A percentile compares a stretch with the other conserved stretches of the same genome.
Evolutionary conservation across 2,888 invertebrate species (phyloP).

Genomic region (Chymomyza amoena): DNA sequence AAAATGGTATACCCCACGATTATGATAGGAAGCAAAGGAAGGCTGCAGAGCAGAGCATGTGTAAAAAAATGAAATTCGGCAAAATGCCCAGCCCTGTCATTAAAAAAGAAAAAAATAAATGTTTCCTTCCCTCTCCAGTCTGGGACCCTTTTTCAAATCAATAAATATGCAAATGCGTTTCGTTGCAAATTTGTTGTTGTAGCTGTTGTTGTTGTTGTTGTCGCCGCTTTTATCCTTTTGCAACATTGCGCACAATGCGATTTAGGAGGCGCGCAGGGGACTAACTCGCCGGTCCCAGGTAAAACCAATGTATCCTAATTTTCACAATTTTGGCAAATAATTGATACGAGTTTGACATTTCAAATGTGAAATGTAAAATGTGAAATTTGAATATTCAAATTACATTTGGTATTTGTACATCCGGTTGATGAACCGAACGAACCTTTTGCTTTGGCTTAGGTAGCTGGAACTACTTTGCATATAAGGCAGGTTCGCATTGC

Average conservation of each 20-base stretch:
- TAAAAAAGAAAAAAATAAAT: slow-evolving; percentile 35
- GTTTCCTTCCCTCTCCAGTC: neutral
- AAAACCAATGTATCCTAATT: slow-evolving; percentile 36
- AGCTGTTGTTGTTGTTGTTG: slow-evolving; percentile 21
- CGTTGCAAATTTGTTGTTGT: slow-evolving; percentile 21
- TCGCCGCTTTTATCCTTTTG: slow-evolving; percentile 58
- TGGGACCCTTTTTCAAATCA: slow-evolving; percentile 46
- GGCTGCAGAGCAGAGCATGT: slow-evolving; percentile 28
- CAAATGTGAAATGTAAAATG: slow-evolving; percentile 22
- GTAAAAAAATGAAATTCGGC: slow-evolving; percentile 10
- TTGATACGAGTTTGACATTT: slow-evolving; percentile 56
- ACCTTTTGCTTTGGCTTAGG: neutral
- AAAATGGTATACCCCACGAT: slow-evolving; percentile 29
- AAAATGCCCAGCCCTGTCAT: slow-evolving; percentile 55
- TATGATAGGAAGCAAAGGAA: slow-evolving; percentile 49
- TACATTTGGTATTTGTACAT: slow-evolving; percentile 31
- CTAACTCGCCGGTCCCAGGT: neutral
- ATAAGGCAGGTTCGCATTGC: slow-evolving; percentile 11
- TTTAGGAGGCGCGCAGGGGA: slow-evolving; percentile 13
- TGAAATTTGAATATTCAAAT: slow-evolving; percentile 67
- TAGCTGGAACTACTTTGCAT: slow-evolving; percentile 60
- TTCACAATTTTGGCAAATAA: slow-evolving; percentile 67
- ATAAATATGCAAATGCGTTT: slow-evolving; percentile 67
- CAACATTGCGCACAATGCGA: slow-evolving; percentile 56
- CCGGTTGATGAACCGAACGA: slow-evolving; percentile 19